These are phyloP conservation scores for Hycleus phaleratus DNA, from an alignment of 1,140 invertebrate species.

Conservation along the genomic window DNA sequence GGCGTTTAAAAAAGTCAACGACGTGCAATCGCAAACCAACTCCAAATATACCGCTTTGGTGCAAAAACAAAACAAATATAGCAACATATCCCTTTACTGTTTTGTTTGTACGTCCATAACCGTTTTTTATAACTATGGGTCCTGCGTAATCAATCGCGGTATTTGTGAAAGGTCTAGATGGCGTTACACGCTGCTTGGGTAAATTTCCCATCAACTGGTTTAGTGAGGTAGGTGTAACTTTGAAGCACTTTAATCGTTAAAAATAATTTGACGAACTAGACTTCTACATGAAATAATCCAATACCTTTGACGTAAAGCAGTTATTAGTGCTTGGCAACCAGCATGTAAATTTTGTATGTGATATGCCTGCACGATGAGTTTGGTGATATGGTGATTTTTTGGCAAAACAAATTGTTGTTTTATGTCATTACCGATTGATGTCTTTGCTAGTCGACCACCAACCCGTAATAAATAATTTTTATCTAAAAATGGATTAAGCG, in stretches of 20 bases:
- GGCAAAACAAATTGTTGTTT: conserved; percentile 25
- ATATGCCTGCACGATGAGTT: conserved; percentile 11
- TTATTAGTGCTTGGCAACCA: conserved; percentile 4
- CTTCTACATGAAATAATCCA: conserved; percentile 19
- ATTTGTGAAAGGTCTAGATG: conserved; percentile 22
- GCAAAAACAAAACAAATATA: conserved; percentile 28
- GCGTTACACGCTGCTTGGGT: conserved; percentile 14
- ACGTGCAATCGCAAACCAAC: conserved; percentile 30
- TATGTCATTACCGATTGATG: conserved; percentile 9
- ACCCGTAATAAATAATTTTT: conserved; percentile 25
- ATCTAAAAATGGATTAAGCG: conserved; percentile 24
- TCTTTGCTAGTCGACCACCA: conserved; percentile 26
- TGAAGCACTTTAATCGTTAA: conserved; percentile 16
- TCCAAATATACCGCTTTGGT: conserved; percentile 42
- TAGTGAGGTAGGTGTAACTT: background rate
- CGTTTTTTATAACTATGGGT: conserved; percentile 22
- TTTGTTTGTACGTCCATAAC: background rate
- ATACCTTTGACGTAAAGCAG: conserved; percentile 14
- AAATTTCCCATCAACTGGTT: conserved; percentile 20
- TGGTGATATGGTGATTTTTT: conserved; percentile 11
- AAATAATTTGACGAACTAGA: conserved; percentile 3
- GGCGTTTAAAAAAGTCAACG: conserved; percentile 37
- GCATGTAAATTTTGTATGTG: conserved; percentile 17
- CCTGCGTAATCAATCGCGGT: conserved; percentile 34
- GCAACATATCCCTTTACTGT: conserved; percentile 21